These are phyloP conservation scores for Crioceris asparagi DNA, from an alignment of 2,888 invertebrate species.

Conservation along the genomic window DNA sequence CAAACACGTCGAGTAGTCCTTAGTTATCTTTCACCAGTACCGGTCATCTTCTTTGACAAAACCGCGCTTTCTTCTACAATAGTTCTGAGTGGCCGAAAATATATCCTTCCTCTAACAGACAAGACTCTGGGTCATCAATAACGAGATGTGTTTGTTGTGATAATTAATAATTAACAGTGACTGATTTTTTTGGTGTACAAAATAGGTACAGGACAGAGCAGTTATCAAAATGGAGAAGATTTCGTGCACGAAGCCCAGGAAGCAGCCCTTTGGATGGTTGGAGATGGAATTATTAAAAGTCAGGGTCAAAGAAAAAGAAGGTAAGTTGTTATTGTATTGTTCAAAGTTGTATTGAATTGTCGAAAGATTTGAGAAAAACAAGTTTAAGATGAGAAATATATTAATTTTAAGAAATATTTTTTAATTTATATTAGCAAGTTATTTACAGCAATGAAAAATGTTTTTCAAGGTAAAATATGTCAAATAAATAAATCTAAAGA, in stretches of 20 bases:
- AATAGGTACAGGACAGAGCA: conserved; percentile 49
- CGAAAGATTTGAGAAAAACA: background rate
- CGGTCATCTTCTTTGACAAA: too few species aligned
- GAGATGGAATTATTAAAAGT: conserved; percentile 41
- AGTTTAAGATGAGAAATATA: too few species aligned
- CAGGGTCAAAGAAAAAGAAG: conserved; percentile 45
- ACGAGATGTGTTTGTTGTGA: conserved; percentile 2
- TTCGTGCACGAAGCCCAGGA: conserved; percentile 32
- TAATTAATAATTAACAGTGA: background rate
- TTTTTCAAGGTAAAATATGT: background rate
- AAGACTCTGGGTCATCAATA: too few species aligned
- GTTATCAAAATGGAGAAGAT: conserved; percentile 38
- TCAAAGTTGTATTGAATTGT: background rate
- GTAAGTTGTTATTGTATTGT: conserved; percentile 30
- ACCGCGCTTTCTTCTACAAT: too few species aligned
- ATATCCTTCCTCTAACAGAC: too few species aligned
- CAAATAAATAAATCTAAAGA: background rate
- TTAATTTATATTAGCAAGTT: too few species aligned
- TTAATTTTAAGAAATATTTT: too few species aligned
- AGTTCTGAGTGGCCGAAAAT: too few species aligned
- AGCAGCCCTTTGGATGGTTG: conserved; percentile 37
- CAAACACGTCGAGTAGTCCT: too few species aligned
- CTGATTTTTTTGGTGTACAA: conserved; percentile 24
- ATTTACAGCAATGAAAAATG: background rate
- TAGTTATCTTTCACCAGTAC: too few species aligned